Conservation (phyloP, 2,888 invertebrate species). For the Dichetophora obliterata region DNA sequence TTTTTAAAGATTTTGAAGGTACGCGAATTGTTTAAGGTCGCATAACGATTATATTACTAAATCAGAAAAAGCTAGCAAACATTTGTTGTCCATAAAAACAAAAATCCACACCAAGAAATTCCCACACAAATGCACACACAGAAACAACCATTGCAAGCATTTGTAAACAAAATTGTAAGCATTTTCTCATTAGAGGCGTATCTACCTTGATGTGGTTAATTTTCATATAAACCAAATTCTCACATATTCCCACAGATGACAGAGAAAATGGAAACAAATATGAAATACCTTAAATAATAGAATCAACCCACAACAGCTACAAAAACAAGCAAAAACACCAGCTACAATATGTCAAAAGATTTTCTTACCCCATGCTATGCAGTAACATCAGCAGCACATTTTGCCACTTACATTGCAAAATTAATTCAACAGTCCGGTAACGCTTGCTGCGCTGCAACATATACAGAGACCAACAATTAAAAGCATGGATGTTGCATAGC, state of each 20-base stretch:
- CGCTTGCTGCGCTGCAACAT: not conserved
- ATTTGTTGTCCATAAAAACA: not conserved
- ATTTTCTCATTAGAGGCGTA: not conserved
- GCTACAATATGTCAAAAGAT: not conserved
- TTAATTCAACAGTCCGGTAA: not conserved
- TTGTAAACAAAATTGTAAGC: not conserved
- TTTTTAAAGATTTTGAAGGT: too few relatives aligned
- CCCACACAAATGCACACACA: not conserved
- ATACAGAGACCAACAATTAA: not conserved
- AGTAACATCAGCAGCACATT: not conserved
- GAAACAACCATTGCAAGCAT: not conserved
- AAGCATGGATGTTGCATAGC: not conserved
- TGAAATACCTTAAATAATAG: constrained; percentile 7
- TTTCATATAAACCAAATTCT: not conserved
- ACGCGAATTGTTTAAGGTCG: too few relatives aligned
- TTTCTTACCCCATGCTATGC: too few relatives aligned
- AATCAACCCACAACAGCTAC: not conserved
- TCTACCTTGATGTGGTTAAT: not conserved
- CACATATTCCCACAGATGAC: not conserved
- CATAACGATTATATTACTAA: too few relatives aligned
- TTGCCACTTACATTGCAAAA: not conserved
- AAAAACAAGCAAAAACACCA: not conserved
- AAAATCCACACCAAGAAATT: not conserved
- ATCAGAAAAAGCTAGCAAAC: too few relatives aligned
- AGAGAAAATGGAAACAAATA: not conserved